Conservation (phyloP, 2,888 invertebrate genomes). For the Choreutis nemorana region DNA sequence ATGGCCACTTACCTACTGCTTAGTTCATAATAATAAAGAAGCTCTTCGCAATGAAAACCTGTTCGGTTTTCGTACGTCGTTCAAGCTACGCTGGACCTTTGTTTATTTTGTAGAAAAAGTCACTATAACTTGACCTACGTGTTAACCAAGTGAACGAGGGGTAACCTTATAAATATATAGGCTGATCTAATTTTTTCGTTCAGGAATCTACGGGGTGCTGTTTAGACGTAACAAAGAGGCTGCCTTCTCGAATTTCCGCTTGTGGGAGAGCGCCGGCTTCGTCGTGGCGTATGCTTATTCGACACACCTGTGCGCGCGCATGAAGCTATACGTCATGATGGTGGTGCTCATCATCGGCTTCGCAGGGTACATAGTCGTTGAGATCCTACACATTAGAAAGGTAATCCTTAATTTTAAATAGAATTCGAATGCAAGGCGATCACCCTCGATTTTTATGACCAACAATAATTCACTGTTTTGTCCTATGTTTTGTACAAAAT, state of each 20-base stretch:
- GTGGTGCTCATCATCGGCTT: conserved; percentile 78
- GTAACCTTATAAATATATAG: conserved; percentile 1
- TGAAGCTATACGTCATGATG: conserved; percentile 87
- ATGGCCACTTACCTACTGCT: too few relatives aligned
- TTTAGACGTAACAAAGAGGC: conserved; percentile 91
- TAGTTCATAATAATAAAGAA: too few relatives aligned
- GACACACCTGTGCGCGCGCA: conserved; percentile 83
- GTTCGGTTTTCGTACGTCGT: too few relatives aligned
- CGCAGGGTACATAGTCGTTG: conserved; percentile 81
- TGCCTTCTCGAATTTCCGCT: conserved; percentile 88
- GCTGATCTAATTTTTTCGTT: conserved; percentile 15
- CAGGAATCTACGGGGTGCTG: conserved; percentile 85
- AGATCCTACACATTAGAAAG: conserved; percentile 84
- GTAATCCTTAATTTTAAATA: conserved; percentile 35
- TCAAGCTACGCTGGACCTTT: too few relatives aligned
- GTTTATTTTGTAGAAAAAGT: too few relatives aligned
- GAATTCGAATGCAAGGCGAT: too few relatives aligned
- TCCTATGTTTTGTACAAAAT: background rate
- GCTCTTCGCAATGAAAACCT: too few relatives aligned
- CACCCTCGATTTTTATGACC: too few relatives aligned
- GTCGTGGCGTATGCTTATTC: conserved; percentile 91
- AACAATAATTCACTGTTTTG: background rate
- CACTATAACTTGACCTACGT: too few relatives aligned
- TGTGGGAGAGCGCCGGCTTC: conserved; percentile 92
- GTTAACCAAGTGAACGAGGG: too few relatives aligned